Evolutionary conservation across 37 sponge, comb jelly and placozoan species (phyloP).

Genomic region (Ianthella basta): DNA sequence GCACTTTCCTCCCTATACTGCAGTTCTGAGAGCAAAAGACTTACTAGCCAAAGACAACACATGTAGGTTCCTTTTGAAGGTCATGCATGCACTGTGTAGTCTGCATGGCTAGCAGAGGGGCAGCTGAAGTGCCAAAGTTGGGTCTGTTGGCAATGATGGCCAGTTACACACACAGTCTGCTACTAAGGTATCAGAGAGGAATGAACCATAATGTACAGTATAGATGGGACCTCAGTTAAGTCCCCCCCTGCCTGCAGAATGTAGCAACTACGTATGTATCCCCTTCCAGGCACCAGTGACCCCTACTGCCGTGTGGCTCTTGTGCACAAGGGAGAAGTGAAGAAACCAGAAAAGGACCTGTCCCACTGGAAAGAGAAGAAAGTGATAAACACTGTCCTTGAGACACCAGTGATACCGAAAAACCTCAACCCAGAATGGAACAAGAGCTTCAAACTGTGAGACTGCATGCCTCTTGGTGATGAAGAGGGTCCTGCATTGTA

Average conservation of each 20-base stretch:
- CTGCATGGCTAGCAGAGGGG: no score
- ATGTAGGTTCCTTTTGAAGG: background rate
- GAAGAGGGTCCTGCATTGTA: no score
- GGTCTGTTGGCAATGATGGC: no score
- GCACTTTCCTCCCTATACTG: background rate
- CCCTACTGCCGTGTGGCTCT: constrained; percentile 19
- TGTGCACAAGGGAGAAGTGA: constrained; percentile 1
- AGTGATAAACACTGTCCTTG: background rate
- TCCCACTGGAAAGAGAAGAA: constrained; percentile 9
- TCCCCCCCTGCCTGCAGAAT: no score
- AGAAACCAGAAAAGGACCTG: background rate
- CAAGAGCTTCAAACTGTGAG: background rate
- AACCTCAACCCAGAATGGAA: constrained; percentile 20
- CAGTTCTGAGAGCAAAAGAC: background rate
- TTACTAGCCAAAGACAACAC: constrained; percentile 20
- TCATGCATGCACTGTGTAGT: no score
- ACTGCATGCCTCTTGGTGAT: no score
- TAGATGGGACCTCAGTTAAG: no score
- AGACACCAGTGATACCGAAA: background rate
- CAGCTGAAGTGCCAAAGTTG: no score
- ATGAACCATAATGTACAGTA: no score
- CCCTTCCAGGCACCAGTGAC: constrained; percentile 14
- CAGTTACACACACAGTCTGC: no score
- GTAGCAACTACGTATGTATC: no score
- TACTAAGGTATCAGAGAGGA: no score